phyloP scores from a whole-genome alignment of 1,140 invertebrate species.

The Gryllus bimaculatus region DNA sequence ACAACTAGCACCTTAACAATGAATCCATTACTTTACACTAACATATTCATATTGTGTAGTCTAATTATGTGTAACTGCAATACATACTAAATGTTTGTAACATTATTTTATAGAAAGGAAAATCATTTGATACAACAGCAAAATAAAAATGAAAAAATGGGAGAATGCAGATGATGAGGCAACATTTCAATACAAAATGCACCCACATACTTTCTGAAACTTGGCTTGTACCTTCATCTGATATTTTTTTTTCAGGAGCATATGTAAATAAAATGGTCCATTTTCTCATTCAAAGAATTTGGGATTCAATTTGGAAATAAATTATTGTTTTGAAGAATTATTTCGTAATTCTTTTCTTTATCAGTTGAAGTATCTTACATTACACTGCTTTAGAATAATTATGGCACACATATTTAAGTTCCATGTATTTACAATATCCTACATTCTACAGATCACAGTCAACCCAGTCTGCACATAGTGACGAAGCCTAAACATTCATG shows the following conservation, averaged over 20 bases:
- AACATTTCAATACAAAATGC: not conserved
- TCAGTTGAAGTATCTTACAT: not conserved
- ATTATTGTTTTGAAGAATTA: not conserved
- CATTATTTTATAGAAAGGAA: not conserved
- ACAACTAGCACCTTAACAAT: not conserved
- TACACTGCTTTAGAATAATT: not conserved
- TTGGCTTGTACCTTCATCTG: not conserved
- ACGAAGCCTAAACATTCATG: too few species aligned
- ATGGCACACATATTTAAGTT: not conserved
- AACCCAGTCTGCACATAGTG: not conserved
- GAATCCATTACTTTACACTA: not conserved
- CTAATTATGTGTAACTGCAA: not conserved
- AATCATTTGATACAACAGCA: not conserved
- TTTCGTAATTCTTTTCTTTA: not conserved
- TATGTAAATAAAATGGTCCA: not conserved
- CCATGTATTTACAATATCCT: not conserved
- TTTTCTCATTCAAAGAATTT: not conserved
- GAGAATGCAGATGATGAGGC: too few species aligned
- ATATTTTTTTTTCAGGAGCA: not conserved
- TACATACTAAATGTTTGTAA: not conserved
- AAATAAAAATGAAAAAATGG: not conserved
- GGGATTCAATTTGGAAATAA: not conserved
- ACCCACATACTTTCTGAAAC: not conserved
- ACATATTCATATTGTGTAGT: not conserved
- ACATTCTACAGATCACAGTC: constrained; percentile 1